A percentile compares a stretch with the other conserved stretches of the same genome.
These are phyloP conservation scores for Drosophila kurseongensis DNA, from an alignment of 1,140 invertebrate genomes.

Conservation along the genomic window DNA sequence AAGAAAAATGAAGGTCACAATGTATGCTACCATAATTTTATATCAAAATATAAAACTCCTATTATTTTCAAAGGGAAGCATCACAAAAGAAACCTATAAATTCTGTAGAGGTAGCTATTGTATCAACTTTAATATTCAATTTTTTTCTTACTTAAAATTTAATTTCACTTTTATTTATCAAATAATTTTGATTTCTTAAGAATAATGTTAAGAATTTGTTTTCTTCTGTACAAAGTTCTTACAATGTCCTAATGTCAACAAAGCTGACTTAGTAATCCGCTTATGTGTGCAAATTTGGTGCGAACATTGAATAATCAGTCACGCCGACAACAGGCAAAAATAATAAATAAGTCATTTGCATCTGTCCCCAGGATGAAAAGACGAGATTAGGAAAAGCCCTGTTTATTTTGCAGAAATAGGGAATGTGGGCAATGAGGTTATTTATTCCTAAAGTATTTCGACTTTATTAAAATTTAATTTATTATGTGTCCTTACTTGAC, in stretches of 20 bases:
- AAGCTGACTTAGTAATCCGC: conserved; percentile 30
- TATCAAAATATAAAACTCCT: no score
- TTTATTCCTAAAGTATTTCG: no score
- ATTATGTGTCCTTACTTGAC: no score
- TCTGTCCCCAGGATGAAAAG: conserved; percentile 5
- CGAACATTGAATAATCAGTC: conserved; percentile 41
- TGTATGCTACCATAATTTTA: no score
- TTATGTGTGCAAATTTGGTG: conserved; percentile 42
- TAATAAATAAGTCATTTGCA: conserved; percentile 47
- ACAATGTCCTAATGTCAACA: conserved; percentile 5
- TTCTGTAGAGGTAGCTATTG: no score
- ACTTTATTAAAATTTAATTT: no score
- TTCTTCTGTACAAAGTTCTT: background rate
- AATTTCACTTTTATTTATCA: background rate
- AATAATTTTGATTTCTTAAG: no score
- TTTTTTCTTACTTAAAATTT: background rate
- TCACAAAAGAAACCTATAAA: no score
- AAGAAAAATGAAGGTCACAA: no score
- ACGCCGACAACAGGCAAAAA: conserved; percentile 33
- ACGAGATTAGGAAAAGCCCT: conserved; percentile 2
- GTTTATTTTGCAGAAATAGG: conserved; percentile 8
- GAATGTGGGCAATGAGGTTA: background rate
- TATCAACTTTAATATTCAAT: no score
- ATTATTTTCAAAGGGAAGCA: no score
- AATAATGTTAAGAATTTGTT: background rate